These are phyloP conservation scores for Echinops telfairi DNA, from an alignment of 2,113 vertebrate genomes.

Conservation along the genomic window DNA sequence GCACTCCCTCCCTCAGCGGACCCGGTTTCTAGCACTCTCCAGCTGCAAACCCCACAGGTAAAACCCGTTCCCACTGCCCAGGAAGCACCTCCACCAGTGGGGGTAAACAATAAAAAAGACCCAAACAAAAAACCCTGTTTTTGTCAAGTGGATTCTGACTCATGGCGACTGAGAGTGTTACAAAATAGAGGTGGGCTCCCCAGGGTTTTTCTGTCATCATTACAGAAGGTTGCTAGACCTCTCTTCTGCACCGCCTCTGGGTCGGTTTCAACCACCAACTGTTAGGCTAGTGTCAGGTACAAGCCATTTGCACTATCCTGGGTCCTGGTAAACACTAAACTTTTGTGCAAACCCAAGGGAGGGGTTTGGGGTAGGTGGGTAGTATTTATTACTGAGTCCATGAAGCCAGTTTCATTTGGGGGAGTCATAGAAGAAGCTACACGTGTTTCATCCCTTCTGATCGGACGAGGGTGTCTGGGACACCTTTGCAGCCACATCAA, in stretches of 20 bases:
- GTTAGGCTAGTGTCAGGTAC: not conserved
- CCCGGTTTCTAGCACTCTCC: not conserved
- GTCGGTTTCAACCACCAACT: not conserved
- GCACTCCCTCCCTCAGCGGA: not conserved
- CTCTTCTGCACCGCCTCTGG: not conserved
- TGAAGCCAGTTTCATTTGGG: constrained; percentile 56
- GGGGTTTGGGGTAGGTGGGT: no score
- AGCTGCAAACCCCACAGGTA: not conserved
- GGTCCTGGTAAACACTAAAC: not conserved
- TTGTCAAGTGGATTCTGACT: no score
- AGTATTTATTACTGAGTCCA: not conserved
- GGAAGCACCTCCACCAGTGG: not conserved
- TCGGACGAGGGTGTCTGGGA: not conserved
- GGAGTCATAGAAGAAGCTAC: not conserved
- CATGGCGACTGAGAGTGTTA: no score
- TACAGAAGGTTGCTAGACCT: not conserved
- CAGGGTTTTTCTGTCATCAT: no score
- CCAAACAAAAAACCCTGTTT: no score
- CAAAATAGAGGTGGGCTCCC: no score
- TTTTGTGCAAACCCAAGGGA: not conserved
- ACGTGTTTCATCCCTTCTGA: not conserved
- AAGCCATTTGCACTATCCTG: not conserved
- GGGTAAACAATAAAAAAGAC: rapidly evolving
- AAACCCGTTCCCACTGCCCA: rapidly evolving
- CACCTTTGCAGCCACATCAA: not conserved